Evolutionary conservation across 2,888 invertebrate species (phyloP).

Genomic region (Tinea pellionella): DNA sequence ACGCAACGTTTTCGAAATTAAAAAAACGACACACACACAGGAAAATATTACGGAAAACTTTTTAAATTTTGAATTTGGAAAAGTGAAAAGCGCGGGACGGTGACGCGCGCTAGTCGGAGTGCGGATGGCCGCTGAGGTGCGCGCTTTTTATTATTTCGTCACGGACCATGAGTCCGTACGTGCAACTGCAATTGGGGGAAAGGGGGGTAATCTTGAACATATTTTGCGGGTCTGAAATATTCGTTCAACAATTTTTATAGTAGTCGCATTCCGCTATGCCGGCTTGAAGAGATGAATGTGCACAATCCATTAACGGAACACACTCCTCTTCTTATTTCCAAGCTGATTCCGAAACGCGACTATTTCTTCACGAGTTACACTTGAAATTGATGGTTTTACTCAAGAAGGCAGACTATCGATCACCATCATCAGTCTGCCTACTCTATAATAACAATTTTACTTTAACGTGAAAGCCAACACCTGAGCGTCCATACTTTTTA

Average conservation of each 20-base stretch:
- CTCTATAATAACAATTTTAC: no score
- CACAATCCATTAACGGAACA: no score
- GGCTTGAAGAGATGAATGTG: no score
- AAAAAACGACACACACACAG: slow-evolving; percentile 23
- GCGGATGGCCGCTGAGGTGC: slow-evolving; percentile 29
- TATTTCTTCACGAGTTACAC: no score
- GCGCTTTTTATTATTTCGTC: slow-evolving; percentile 64
- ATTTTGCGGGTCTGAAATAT: background rate
- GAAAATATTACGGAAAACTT: slow-evolving; percentile 18
- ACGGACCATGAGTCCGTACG: slow-evolving; percentile 42
- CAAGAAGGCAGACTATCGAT: no score
- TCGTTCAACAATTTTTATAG: background rate
- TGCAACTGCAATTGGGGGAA: slow-evolving; percentile 33
- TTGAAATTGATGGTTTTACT: no score
- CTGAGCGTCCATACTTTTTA: no score
- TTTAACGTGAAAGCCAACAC: no score
- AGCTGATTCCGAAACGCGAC: no score
- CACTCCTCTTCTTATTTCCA: no score
- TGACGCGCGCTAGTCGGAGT: slow-evolving; percentile 24
- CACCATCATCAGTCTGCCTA: no score
- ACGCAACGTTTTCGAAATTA: slow-evolving; percentile 51
- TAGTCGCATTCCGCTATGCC: no score
- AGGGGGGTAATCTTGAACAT: slow-evolving; percentile 19
- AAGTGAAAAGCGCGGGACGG: slow-evolving; percentile 7
- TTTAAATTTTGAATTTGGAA: slow-evolving; percentile 24